Base-by-base conservation (phyloP, 1,140 invertebrate species). In the Drosophila equinoxialis region DNA sequence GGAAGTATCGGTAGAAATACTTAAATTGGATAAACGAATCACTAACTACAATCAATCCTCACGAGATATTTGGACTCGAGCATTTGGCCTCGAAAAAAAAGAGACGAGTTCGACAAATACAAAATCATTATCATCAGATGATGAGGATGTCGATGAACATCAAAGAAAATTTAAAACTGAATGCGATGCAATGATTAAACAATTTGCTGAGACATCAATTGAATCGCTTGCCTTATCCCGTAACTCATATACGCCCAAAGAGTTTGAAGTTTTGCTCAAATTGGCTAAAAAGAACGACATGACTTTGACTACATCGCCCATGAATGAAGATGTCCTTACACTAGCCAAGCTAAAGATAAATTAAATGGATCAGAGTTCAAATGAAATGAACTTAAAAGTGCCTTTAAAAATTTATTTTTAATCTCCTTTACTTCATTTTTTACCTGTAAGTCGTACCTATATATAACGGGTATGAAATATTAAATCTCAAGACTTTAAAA, bases 21-120 rank as follows among this genome's bases (percentile, higher is more conserved):
- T 61, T 0, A 42, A 33, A 0, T 35, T 86, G 54, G 68, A 77
- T 2, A 39, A 68, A 0, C 48, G 71, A 23, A 74, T 86, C 0
- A 65, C n/a, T 35, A 79, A 83, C 14, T 86, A 86, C n/a, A 42
- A 86, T 0, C 20, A 77, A n/a, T 60, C 62, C 1, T 57, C 58
- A 17, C 72, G 65, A 1, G 76, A 87, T 3, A 63, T 86, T 10
- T 86, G 83, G 83, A 37, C 67, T 6, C 79, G 87, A 1, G 83
- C 83, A 1, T 37, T 86, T 3, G 35, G 35, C 1, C 39, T 2
- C 10, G 65, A 71, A 10, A 20, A 65, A 7, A 23, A 58, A 0
- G 3, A 70, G 35, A 20, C 64, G 4, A 13, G 64, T 0, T 0
- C 5, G 8, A 30, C 10, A 6, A 37, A 14, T 1, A 23, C 14